These are phyloP conservation scores for Trichomalopsis sarcophagae DNA, from an alignment of 1,140 invertebrate species.

Conservation along the genomic window DNA sequence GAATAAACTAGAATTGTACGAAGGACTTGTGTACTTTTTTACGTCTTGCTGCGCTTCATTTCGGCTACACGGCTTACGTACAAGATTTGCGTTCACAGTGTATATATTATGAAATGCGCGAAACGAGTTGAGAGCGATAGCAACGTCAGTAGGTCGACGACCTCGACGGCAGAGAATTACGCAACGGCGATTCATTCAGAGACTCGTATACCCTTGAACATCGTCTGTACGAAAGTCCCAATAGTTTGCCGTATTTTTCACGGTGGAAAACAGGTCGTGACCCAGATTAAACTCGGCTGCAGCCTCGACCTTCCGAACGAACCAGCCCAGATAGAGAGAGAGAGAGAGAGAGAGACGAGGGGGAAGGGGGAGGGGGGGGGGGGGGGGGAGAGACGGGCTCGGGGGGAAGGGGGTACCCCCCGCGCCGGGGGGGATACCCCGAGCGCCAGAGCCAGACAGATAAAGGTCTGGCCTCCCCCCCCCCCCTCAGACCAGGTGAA, in stretches of 20 bases:
- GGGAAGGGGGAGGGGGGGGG: not conserved
- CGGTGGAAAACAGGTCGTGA: not conserved
- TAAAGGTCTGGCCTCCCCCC: not conserved
- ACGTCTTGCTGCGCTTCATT: not conserved
- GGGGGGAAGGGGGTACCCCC: not conserved
- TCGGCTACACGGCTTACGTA: too few species aligned
- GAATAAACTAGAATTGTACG: not conserved
- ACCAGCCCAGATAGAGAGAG: not conserved
- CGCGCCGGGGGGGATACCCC: not conserved
- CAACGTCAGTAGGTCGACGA: not conserved
- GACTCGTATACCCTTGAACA: not conserved
- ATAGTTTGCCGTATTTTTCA: not conserved
- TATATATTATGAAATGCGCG: too few species aligned
- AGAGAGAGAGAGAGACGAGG: not conserved
- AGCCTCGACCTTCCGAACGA: not conserved
- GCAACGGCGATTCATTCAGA: not conserved
- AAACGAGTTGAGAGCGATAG: too few species aligned
- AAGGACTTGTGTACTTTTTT: not conserved
- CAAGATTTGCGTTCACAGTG: too few species aligned
- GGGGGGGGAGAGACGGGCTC: too few species aligned
- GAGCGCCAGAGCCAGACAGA: not conserved
- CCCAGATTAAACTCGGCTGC: not conserved
- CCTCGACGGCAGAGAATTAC: not conserved
- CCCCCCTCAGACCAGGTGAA: not conserved
- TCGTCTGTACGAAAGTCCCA: not conserved